Conservation (phyloP, 2,113 vertebrate genomes). For the Microtus montanus region DNA sequence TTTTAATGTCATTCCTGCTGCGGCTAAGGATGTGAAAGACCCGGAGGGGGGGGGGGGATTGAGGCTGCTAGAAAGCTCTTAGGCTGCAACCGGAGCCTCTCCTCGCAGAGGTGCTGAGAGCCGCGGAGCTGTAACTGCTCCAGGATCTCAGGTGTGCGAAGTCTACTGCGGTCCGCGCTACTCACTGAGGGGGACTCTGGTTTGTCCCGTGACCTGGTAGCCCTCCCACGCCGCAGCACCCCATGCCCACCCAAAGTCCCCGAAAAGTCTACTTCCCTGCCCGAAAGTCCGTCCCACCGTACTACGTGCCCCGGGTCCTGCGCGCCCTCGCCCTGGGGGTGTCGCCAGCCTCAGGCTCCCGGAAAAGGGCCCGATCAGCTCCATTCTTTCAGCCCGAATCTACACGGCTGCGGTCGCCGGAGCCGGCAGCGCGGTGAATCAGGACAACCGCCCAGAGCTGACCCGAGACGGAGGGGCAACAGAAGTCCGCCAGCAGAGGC, state of each 20-base stretch:
- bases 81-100: background rate
- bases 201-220: background rate
- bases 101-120: background rate
- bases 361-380: background rate
- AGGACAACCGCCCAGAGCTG: background rate
- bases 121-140: background rate
- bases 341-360: background rate
- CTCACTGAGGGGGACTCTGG: background rate
- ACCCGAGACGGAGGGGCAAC: background rate
- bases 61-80: background rate
- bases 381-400: background rate
- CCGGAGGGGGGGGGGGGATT: fast-evolving
- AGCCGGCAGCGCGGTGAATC: background rate
- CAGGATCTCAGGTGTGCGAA: background rate
- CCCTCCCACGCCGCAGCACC: background rate
- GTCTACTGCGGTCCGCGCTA: background rate
- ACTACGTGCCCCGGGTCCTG: background rate
- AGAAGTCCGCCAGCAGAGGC: background rate
- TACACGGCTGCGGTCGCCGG: background rate
- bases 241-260: background rate
- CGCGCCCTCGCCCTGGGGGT: background rate
- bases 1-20: background rate
- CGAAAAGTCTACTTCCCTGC: background rate
- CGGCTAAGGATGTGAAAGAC: background rate
- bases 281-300: background rate